A percentile compares a stretch with the other conserved stretches of the same genome.
phyloP scores from a whole-genome alignment of 2,113 vertebrate genomes.

The Phocoena phocoena region DNA sequence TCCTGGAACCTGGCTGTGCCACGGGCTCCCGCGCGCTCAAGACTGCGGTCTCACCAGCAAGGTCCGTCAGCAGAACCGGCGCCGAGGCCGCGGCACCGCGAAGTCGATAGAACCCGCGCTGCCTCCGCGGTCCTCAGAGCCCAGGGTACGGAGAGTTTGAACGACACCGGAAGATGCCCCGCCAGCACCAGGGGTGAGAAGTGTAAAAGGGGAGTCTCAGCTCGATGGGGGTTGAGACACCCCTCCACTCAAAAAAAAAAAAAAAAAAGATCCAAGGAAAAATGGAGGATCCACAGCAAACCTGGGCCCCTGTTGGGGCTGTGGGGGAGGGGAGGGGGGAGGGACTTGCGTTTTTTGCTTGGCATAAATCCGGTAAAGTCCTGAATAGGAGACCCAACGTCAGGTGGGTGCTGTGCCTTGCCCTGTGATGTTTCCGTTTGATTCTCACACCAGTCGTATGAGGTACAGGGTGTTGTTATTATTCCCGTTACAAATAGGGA shows the following conservation, averaged over 20 bases:
- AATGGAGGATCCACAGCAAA: neutral
- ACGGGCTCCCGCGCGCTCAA: neutral
- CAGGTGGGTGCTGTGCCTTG: neutral
- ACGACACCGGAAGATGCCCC: accelerated
- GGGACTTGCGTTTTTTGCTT: neutral
- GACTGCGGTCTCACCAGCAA: neutral
- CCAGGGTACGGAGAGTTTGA: accelerated
- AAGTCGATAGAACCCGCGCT: accelerated
- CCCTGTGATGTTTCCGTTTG: neutral
- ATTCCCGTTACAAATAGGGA: neutral
- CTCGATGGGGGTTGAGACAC: neutral
- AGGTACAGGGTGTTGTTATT: neutral
- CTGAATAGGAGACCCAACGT: too few relatives aligned
- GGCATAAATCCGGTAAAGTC: neutral
- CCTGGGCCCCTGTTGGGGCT: accelerated
- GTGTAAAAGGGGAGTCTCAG: accelerated
- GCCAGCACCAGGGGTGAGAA: accelerated
- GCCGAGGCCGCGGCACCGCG: neutral
- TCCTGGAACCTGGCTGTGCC: neutral
- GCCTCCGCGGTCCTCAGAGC: accelerated
- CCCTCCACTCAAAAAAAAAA: too few relatives aligned
- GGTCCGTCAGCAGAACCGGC: accelerated
- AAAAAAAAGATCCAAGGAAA: too few relatives aligned
- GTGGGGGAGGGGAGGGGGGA: neutral
- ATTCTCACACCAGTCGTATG: accelerated